These are phyloP conservation scores for Sebastes variabilis DNA, from an alignment of 2,797 vertebrate species.

Conservation along the genomic window DNA sequence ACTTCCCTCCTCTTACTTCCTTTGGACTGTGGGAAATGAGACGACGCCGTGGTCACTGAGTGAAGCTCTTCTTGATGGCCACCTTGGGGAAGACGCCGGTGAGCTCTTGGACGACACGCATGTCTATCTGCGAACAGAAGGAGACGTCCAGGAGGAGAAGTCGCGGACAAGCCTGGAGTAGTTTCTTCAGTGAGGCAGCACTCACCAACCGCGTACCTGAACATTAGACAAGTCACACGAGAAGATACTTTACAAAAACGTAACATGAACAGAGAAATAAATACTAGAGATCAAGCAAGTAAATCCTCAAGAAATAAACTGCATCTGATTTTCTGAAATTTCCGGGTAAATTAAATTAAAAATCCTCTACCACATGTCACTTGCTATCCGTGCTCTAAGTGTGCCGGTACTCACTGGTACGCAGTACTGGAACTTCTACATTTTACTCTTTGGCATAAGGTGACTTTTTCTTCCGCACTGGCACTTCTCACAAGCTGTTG, in stretches of 20 bases:
- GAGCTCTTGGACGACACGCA: constrained; percentile 91
- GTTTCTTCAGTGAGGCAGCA: constrained; percentile 89
- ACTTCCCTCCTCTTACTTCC: constrained; percentile 46
- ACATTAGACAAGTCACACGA: background rate
- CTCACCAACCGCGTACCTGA: constrained; percentile 96
- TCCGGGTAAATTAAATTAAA: too few species aligned
- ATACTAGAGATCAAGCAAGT: background rate
- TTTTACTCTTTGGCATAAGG: too few species aligned
- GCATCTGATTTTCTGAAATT: background rate
- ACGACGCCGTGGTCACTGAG: constrained; percentile 84
- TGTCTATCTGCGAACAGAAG: constrained; percentile 98
- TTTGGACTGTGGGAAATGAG: constrained; percentile 19
- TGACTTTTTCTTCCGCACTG: too few species aligned
- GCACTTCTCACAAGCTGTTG: background rate
- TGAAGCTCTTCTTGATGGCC: constrained; percentile 98
- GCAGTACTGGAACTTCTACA: too few species aligned
- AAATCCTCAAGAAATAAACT: background rate
- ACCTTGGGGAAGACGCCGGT: constrained; percentile 90
- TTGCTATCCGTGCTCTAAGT: too few species aligned
- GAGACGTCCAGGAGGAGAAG: constrained; percentile 95
- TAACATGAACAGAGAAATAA: background rate
- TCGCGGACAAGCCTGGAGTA: constrained; percentile 91
- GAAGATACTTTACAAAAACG: background rate
- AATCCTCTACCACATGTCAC: too few species aligned
- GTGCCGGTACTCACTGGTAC: too few species aligned